A percentile compares a stretch with the other conserved stretches of the same genome.
These are phyloP conservation scores for Drepana falcataria DNA, from an alignment of 2,888 invertebrate species.

Conservation along the genomic window DNA sequence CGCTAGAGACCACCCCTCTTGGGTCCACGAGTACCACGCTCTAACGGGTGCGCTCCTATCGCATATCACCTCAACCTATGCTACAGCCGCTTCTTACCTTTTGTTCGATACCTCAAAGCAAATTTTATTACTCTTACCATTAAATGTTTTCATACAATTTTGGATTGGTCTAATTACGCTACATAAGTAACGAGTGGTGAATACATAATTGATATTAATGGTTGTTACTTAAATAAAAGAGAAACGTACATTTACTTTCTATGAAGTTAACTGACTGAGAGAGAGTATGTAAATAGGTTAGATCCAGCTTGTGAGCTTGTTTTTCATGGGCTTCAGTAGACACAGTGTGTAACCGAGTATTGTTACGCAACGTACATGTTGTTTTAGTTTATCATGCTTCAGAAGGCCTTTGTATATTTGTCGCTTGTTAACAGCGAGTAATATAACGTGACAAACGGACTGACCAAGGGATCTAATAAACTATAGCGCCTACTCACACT, in stretches of 20 bases:
- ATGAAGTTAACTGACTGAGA: conserved; percentile 9
- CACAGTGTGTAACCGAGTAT: conserved; percentile 6
- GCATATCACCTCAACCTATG: conserved; percentile 49
- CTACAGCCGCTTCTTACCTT: conserved; percentile 37
- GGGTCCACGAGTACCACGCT: conserved; percentile 30
- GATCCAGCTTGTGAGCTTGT: conserved; percentile 41
- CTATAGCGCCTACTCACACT: conserved; percentile 34
- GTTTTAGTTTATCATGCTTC: conserved; percentile 51
- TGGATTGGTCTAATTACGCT: conserved; percentile 9
- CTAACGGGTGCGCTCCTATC: conserved; percentile 46
- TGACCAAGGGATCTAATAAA: conserved; percentile 30
- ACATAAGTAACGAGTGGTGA: neutral
- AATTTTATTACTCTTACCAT: conserved; percentile 4
- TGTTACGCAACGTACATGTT: conserved; percentile 23
- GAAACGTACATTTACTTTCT: neutral
- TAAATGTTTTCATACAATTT: neutral
- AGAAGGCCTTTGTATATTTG: conserved; percentile 50
- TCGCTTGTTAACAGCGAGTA: conserved; percentile 48
- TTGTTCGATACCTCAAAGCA: conserved; percentile 36
- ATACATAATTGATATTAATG: conserved; percentile 8
- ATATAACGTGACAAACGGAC: conserved; percentile 20
- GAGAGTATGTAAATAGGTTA: conserved; percentile 21
- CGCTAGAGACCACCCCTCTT: conserved; percentile 10
- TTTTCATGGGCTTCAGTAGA: conserved; percentile 61
- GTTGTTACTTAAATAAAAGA: conserved; percentile 11